These are phyloP conservation scores for Drosophila setosimentum DNA, from an alignment of 2,888 invertebrate species.

Conservation along the genomic window DNA sequence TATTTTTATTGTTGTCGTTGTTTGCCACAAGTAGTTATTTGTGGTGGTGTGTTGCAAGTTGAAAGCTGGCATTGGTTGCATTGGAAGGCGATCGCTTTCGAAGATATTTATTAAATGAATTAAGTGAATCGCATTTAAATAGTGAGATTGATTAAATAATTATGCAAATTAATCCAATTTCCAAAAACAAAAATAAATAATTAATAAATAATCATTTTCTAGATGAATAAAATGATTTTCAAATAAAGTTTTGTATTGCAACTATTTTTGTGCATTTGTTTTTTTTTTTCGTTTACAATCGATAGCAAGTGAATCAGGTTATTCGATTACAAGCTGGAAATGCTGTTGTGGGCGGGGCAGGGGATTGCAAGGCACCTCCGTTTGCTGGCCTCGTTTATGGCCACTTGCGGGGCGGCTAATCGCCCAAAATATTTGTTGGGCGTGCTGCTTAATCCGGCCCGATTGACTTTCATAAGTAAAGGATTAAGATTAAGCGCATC, in stretches of 20 bases:
- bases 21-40: neutral
- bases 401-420: conserved; percentile 68
- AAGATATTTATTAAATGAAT: no score
- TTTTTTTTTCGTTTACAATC: neutral
- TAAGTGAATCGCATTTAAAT: neutral
- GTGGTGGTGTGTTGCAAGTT: neutral
- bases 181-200: no score
- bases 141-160: neutral
- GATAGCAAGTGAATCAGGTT: neutral
- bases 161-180: neutral
- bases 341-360: neutral
- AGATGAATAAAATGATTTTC: neutral
- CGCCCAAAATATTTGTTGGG: conserved; percentile 79
- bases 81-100: neutral
- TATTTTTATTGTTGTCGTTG: neutral
- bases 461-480: conserved; percentile 82
- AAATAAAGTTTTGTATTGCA: neutral
- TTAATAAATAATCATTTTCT: neutral
- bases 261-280: neutral
- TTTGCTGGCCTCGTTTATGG: conserved; percentile 26
- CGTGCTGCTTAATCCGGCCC: conserved; percentile 74
- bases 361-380: neutral
- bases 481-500: conserved; percentile 53
- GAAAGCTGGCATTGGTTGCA: neutral
- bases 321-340: neutral